Evolutionary conservation across 2,113 vertebrate genomes (phyloP).

Genomic region (Poeciliopsis occidentalis): DNA sequence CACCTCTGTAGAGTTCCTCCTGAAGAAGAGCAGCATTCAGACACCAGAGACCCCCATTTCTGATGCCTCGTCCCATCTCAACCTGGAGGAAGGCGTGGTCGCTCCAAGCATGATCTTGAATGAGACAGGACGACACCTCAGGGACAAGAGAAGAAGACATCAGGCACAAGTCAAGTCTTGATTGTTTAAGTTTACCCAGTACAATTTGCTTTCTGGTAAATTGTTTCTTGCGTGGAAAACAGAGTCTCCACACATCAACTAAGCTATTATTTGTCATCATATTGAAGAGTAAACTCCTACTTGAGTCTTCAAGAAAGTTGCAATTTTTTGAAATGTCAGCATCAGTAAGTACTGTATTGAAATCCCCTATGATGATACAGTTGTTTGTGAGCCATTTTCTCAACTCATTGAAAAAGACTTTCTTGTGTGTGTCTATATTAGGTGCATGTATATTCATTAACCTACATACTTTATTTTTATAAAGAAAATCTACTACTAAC

Average conservation of each 20-base stretch:
- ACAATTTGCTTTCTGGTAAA: background rate
- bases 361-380: background rate
- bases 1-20: too few relatives aligned
- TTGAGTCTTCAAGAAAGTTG: background rate
- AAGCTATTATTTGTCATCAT: background rate
- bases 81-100: too few relatives aligned
- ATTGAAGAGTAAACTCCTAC: background rate
- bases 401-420: rapidly evolving
- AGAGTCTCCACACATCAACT: background rate
- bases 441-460: background rate
- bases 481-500: background rate
- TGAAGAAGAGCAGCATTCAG: too few relatives aligned
- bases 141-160: background rate
- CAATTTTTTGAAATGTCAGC: background rate
- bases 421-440: background rate
- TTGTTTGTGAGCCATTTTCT: background rate
- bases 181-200: background rate
- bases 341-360: background rate
- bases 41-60: too few relatives aligned
- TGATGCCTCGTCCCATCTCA: too few relatives aligned
- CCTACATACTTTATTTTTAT: background rate
- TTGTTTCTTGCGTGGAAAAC: background rate
- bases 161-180: background rate
- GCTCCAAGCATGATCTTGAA: too few relatives aligned
- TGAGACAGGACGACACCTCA: background rate